Conservation (phyloP, 64 coral and sea anemone genomes). For the Pachyseris speciosa region DNA sequence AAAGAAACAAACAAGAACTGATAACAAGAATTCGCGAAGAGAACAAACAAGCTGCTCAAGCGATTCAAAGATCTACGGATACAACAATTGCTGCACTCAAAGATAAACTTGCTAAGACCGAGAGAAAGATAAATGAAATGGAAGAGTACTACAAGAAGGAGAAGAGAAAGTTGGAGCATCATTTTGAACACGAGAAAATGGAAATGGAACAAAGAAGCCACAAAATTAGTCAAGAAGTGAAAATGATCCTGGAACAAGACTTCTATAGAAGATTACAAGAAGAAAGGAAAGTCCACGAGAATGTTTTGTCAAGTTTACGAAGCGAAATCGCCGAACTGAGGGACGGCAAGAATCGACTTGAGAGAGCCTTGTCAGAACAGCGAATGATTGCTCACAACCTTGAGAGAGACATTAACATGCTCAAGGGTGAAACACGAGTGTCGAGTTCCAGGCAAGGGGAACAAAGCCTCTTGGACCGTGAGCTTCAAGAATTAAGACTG, state of each 20-base stretch:
- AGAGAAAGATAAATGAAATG: constrained; percentile 15
- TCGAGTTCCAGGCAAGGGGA: not conserved
- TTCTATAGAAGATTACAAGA: constrained; percentile 19
- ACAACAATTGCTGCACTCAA: not conserved
- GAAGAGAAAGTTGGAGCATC: constrained; percentile 28
- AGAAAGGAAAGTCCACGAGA: constrained; percentile 11
- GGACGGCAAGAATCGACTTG: constrained; percentile 1
- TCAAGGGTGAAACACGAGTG: constrained; percentile 1
- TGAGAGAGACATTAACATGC: constrained; percentile 11
- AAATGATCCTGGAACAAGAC: constrained; percentile 13
- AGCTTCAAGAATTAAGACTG: constrained; percentile 25
- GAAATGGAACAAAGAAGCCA: constrained; percentile 9
- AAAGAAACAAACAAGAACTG: constrained; percentile 23
- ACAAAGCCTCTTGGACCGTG: constrained; percentile 10
- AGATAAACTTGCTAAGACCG: constrained; percentile 46
- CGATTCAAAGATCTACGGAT: not conserved
- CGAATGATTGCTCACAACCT: not conserved
- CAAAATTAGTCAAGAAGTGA: constrained; percentile 13
- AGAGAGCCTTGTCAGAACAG: constrained; percentile 10
- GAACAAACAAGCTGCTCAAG: constrained; percentile 8
- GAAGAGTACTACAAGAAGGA: constrained; percentile 25
- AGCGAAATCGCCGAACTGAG: constrained; percentile 32
- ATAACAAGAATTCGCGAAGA: constrained; percentile 5
- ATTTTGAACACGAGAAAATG: constrained; percentile 27
- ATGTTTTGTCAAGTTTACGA: constrained; percentile 15